Evolutionary conservation across 2,888 invertebrate species (phyloP).

Genomic region (Trachelus tabidus): DNA sequence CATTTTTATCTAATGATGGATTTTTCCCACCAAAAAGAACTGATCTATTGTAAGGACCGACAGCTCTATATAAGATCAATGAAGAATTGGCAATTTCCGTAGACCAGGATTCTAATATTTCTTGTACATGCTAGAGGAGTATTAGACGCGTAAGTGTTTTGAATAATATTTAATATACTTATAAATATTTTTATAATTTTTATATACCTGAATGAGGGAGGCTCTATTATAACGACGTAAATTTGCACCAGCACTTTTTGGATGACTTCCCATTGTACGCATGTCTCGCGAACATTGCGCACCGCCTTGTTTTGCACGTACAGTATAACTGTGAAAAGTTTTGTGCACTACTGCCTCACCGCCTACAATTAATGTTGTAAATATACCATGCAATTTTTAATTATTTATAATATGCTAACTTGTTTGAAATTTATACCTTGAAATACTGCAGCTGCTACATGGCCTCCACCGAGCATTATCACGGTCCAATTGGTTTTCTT

Average conservation of each 20-base stretch:
- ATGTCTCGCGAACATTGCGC: slow-evolving; percentile 77
- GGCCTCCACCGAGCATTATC: slow-evolving; percentile 87
- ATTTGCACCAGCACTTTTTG: slow-evolving; percentile 85
- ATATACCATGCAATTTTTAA: not conserved
- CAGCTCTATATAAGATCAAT: slow-evolving; percentile 81
- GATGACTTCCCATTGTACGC: slow-evolving; percentile 71
- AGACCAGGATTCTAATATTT: slow-evolving; percentile 77
- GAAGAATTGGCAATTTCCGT: slow-evolving; percentile 74
- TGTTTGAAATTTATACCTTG: slow-evolving; percentile 56
- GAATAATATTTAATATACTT: not conserved
- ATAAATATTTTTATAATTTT: slow-evolving; percentile 4
- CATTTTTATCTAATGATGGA: slow-evolving; percentile 75
- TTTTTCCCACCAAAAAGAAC: slow-evolving; percentile 81
- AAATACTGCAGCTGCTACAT: slow-evolving; percentile 82
- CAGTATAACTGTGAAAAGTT: slow-evolving; percentile 87
- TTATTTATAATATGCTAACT: not conserved
- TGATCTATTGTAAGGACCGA: slow-evolving; percentile 77
- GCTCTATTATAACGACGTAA: slow-evolving; percentile 84
- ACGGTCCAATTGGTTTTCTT: slow-evolving; percentile 76
- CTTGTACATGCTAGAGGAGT: slow-evolving; percentile 78
- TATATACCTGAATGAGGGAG: slow-evolving; percentile 75
- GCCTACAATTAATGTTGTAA: slow-evolving; percentile 49
- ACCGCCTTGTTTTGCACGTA: slow-evolving; percentile 85
- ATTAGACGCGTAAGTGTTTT: not conserved
- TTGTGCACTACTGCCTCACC: slow-evolving; percentile 75